Conservation (phyloP, 2,888 invertebrate species). For the Dichetophora obliterata region DNA sequence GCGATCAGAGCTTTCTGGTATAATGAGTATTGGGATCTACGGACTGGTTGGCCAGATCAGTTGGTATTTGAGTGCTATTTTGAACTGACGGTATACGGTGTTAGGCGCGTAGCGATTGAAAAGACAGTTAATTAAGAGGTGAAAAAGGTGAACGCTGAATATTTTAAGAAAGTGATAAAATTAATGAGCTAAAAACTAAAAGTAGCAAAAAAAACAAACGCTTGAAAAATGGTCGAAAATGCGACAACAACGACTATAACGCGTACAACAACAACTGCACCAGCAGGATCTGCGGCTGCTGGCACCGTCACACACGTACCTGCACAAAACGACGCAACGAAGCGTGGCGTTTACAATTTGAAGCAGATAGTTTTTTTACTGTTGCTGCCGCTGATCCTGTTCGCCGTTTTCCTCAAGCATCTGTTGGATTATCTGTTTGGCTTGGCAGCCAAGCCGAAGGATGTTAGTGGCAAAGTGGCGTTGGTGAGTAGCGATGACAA, state of each 20-base stretch:
- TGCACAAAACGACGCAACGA: constrained; percentile 59
- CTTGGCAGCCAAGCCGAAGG: constrained; percentile 63
- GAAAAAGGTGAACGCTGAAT: not conserved
- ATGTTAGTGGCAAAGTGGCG: constrained; percentile 67
- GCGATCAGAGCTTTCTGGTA: not conserved
- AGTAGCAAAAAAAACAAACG: constrained; percentile 29
- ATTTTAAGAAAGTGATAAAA: not conserved
- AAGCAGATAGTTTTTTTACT: constrained; percentile 62
- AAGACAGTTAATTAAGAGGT: not conserved
- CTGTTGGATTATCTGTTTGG: constrained; percentile 65
- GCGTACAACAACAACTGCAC: constrained; percentile 52
- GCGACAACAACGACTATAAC: constrained; percentile 59
- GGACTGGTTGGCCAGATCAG: constrained; percentile 28
- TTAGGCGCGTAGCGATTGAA: not conserved
- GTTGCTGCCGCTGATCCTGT: constrained; percentile 61
- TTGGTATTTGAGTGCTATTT: constrained; percentile 24
- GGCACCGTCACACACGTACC: constrained; percentile 23
- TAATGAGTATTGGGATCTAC: not conserved
- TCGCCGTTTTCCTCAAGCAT: constrained; percentile 65
- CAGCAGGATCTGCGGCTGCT: constrained; percentile 11
- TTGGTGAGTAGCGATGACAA: constrained; percentile 59
- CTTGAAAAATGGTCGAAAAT: constrained; percentile 59
- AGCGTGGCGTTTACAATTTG: constrained; percentile 62
- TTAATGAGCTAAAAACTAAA: constrained; percentile 17
- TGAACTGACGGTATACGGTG: constrained; percentile 4